These are phyloP conservation scores for Cantharis flavilabris DNA, from an alignment of 2,888 invertebrate species.

Conservation along the genomic window DNA sequence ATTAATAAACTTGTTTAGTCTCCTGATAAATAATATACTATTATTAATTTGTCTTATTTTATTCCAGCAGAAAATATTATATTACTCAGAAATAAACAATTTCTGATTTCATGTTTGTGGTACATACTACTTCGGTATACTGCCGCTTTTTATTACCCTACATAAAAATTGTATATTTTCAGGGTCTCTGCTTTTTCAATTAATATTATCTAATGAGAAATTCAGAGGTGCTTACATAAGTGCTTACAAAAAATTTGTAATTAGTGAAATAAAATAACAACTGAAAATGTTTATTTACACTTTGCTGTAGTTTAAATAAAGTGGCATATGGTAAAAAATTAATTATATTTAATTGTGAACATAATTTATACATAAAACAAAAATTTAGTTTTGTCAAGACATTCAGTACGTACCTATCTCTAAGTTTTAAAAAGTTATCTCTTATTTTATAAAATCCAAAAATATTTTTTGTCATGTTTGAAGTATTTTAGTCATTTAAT, in stretches of 20 bases:
- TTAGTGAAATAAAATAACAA: background rate
- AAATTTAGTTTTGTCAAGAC: background rate
- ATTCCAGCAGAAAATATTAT: no score
- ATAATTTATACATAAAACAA: no score
- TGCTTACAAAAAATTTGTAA: constrained; percentile 17
- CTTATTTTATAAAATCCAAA: background rate
- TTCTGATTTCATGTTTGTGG: no score
- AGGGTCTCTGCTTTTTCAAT: constrained; percentile 30
- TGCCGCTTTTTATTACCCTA: background rate
- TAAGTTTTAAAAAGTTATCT: background rate
- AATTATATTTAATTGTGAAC: background rate
- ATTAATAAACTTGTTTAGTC: no score
- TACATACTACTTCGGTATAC: no score
- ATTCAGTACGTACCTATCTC: no score
- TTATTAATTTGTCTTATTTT: no score
- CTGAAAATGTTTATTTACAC: background rate
- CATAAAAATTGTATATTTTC: background rate
- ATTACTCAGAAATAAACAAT: no score
- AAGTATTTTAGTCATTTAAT: background rate
- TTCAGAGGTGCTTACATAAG: constrained; percentile 26
- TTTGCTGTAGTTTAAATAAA: background rate
- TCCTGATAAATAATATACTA: no score
- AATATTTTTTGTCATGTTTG: background rate
- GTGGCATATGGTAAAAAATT: background rate
- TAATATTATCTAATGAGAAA: constrained; percentile 27